Conservation (phyloP, 2,888 invertebrate genomes). For the Gerris lacustris region DNA sequence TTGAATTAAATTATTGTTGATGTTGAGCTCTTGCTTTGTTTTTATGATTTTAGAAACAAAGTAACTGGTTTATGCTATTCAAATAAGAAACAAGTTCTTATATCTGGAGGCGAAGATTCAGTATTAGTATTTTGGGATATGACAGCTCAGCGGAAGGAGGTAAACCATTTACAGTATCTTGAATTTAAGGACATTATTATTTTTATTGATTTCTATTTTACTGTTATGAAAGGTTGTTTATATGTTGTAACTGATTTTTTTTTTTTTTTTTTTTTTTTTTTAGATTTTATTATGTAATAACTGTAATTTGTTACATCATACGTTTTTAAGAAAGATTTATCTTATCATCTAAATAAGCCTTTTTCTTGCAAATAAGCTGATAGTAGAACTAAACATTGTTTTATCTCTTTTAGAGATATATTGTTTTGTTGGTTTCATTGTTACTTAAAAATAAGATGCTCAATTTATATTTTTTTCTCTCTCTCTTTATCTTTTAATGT, state of each 20-base stretch:
- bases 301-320: no score
- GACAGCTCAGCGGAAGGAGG: slow-evolving; percentile 70
- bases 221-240: background rate
- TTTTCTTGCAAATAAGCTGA: no score
- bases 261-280: no score
- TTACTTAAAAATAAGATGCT: no score
- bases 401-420: no score
- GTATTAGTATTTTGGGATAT: slow-evolving; percentile 92
- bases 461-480: no score
- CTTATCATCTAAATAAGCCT: no score
- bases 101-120: slow-evolving; percentile 85
- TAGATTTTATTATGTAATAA: no score
- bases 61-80: slow-evolving; percentile 82
- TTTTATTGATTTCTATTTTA: background rate
- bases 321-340: no score
- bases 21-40: slow-evolving; percentile 9
- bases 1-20: background rate
- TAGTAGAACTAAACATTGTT: no score
- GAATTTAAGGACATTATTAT: background rate
- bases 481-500: no score
- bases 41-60: slow-evolving; percentile 53
- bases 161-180: slow-evolving; percentile 34
- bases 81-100: slow-evolving; percentile 60
- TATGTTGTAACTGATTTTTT: background rate
- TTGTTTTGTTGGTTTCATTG: no score